phyloP scores from a whole-genome alignment of 2,113 vertebrate genomes.

The Myxocyprinus asiaticus region DNA sequence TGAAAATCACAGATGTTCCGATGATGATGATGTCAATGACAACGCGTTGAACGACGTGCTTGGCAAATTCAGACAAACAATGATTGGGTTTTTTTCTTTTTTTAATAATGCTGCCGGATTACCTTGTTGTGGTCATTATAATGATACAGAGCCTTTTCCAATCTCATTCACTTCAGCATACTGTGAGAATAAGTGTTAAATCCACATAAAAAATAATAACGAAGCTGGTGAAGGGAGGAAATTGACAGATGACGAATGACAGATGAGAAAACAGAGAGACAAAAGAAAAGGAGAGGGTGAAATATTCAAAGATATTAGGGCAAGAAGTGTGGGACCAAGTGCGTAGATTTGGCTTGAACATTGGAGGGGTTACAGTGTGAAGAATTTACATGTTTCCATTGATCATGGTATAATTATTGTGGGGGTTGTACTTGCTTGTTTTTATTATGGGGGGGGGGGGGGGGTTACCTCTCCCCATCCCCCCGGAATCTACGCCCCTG shows the following conservation, averaged over 20 bases:
- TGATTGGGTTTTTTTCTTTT: conserved; percentile 2
- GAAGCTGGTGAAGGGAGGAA: conserved; percentile 33
- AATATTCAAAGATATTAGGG: neutral
- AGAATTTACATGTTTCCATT: too few relatives aligned
- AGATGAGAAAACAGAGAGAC: conserved; percentile 30
- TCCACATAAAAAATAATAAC: conserved; percentile 36
- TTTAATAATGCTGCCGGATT: conserved; percentile 44
- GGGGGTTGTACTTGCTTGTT: too few relatives aligned
- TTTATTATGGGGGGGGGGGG: too few relatives aligned
- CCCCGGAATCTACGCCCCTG: too few relatives aligned
- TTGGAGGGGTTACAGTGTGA: too few relatives aligned
- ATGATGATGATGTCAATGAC: conserved; percentile 23
- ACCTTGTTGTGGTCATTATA: conserved; percentile 36
- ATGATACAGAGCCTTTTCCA: conserved; percentile 39
- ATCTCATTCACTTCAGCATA: conserved; percentile 32
- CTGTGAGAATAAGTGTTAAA: conserved; percentile 37
- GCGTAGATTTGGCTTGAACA: too few relatives aligned
- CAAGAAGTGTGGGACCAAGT: too few relatives aligned
- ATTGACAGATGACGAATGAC: conserved; percentile 47
- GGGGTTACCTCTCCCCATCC: too few relatives aligned
- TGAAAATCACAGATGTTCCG: conserved; percentile 2
- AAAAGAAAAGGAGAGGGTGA: conserved; percentile 28
- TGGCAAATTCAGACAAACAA: conserved; percentile 26
- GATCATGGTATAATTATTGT: too few relatives aligned
- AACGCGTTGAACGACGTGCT: conserved; percentile 4